Conservation (phyloP, 2,888 invertebrate species). For the Phyllotreta cruciferae region DNA sequence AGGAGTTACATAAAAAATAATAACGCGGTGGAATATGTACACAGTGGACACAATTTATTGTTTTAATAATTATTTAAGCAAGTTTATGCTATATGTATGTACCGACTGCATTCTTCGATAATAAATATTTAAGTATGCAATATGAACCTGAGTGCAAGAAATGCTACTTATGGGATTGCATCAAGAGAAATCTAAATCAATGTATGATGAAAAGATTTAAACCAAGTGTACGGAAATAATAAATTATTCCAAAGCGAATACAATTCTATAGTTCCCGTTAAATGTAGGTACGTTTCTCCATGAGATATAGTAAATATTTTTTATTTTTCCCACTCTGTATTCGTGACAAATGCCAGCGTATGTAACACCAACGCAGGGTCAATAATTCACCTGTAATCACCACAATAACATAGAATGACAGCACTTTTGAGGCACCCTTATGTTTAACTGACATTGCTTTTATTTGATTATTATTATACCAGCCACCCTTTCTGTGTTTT, state of each 20-base stretch:
- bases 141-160: neutral
- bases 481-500: slow-evolving; percentile 2
- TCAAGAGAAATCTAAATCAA: too few relatives aligned
- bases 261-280: too few relatives aligned
- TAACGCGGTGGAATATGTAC: neutral
- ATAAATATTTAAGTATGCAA: too few relatives aligned
- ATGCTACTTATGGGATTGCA: neutral
- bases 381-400: slow-evolving; percentile 21
- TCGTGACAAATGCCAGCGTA: neutral
- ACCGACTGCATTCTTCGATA: too few relatives aligned
- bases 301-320: too few relatives aligned
- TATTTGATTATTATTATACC: slow-evolving; percentile 35
- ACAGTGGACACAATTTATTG: neutral
- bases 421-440: slow-evolving; percentile 11
- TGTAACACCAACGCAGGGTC: slow-evolving; percentile 6
- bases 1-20: slow-evolving; percentile 18
- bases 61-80: too few relatives aligned
- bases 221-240: too few relatives aligned
- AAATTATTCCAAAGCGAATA: too few relatives aligned
- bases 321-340: slow-evolving; percentile 10
- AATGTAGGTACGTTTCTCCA: too few relatives aligned
- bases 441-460: slow-evolving; percentile 20
- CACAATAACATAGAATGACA: slow-evolving; percentile 20
- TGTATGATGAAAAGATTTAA: too few relatives aligned
- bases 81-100: too few relatives aligned